Percentiles rank a stretch among this genome's conserved stretches.
phyloP scores from a whole-genome alignment of 2,797 vertebrate species.

The Limosa lapponica region DNA sequence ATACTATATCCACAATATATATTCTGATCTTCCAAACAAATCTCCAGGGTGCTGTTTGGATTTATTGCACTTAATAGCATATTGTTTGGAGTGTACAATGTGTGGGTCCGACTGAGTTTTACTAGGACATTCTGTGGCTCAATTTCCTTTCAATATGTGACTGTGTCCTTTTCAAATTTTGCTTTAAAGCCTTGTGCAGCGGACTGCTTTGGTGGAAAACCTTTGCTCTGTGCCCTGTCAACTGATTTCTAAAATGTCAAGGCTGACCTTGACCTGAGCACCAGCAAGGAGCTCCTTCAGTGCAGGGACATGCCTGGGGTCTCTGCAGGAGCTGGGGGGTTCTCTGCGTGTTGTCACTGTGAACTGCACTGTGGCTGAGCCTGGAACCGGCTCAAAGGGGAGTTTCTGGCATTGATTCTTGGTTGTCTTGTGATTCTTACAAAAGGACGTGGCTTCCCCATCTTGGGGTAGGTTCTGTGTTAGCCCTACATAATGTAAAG shows the following conservation, averaged over 20 bases:
- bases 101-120: slow-evolving; percentile 12
- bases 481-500: background rate
- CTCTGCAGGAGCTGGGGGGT: background rate
- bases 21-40: slow-evolving; percentile 32
- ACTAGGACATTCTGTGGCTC: slow-evolving; percentile 32
- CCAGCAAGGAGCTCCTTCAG: background rate
- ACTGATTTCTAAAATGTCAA: background rate
- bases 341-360: background rate
- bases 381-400: background rate
- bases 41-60: slow-evolving; percentile 41
- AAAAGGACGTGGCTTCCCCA: background rate
- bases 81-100: slow-evolving; percentile 31
- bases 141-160: slow-evolving; percentile 59
- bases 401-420: background rate
- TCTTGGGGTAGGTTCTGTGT: background rate
- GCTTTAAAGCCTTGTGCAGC: background rate
- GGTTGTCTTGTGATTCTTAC: background rate
- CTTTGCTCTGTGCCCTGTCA: background rate
- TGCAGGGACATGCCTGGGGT: accelerated
- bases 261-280: background rate
- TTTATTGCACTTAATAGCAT: slow-evolving; percentile 45
- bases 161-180: slow-evolving; percentile 11
- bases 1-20: slow-evolving; percentile 11
- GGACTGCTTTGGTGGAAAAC: background rate
- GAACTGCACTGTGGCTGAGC: background rate